Conservation (phyloP, 2,888 invertebrate genomes). For the Schrankia costaestrigalis region DNA sequence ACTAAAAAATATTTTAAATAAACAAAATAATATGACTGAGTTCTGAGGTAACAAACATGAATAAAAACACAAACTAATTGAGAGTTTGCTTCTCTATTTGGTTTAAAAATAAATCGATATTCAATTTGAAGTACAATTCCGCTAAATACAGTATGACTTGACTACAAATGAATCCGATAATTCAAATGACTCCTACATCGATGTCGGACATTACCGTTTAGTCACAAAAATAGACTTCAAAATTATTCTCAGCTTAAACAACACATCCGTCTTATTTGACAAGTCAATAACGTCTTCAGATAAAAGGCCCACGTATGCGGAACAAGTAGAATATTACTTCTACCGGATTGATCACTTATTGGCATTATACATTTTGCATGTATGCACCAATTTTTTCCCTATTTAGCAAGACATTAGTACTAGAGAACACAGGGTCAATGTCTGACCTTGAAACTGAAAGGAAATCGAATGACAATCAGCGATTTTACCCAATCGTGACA, state of each 20-base stretch:
- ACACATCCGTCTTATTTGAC: constrained; percentile 13
- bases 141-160: not conserved
- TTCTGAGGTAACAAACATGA: too few relatives aligned
- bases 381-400: constrained; percentile 24
- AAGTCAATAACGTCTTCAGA: constrained; percentile 11
- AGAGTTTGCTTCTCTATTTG: too few relatives aligned
- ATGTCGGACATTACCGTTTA: too few relatives aligned
- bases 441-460: constrained; percentile 53
- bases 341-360: constrained; percentile 18
- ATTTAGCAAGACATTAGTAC: constrained; percentile 25
- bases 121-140: too few relatives aligned
- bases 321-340: constrained; percentile 11
- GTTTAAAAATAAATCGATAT: not conserved
- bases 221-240: too few relatives aligned
- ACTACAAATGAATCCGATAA: not conserved
- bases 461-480: constrained; percentile 56
- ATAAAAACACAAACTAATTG: too few relatives aligned
- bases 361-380: constrained; percentile 8
- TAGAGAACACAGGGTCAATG: constrained; percentile 38
- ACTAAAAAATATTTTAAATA: too few relatives aligned
- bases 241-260: constrained; percentile 14
- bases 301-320: constrained; percentile 22
- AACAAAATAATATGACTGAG: too few relatives aligned
- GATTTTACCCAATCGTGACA: constrained; percentile 47
- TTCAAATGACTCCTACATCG: too few relatives aligned